These are phyloP conservation scores for Aurelia sp. DNA, from an alignment of 30 jellyfish, hydroid and myxozoan species.

Conservation along the genomic window DNA sequence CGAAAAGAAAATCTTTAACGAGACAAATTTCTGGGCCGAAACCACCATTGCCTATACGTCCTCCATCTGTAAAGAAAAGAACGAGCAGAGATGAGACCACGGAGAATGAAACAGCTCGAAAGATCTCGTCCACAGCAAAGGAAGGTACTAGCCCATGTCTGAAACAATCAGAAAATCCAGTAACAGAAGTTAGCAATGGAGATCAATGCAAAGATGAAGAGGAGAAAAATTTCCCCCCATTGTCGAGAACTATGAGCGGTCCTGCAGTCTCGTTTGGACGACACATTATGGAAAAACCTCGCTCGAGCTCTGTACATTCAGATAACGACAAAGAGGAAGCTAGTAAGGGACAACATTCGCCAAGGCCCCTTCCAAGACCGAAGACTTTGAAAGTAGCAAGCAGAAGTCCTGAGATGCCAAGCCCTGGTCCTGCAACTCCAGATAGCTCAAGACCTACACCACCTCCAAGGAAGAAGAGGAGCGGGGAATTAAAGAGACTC, in stretches of 20 bases:
- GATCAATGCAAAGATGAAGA: background rate
- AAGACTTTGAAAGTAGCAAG: constrained; percentile 5
- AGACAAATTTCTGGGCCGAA: constrained; percentile 29
- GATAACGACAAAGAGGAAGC: constrained; percentile 22
- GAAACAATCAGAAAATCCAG: too few relatives aligned
- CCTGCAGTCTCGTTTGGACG: constrained; percentile 8
- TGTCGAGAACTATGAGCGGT: constrained; percentile 57
- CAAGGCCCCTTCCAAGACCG: constrained; percentile 68
- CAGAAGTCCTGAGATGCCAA: background rate
- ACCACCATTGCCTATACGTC: constrained; percentile 50
- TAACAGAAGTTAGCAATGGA: background rate
- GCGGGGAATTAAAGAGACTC: background rate
- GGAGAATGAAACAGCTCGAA: background rate
- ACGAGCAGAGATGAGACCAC: background rate
- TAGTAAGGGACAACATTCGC: background rate
- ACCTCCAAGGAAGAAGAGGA: constrained; percentile 47
- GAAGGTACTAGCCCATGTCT: too few relatives aligned
- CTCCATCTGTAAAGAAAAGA: constrained; percentile 22
- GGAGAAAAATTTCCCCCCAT: constrained; percentile 7
- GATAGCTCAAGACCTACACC: constrained; percentile 42
- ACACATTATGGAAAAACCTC: constrained; percentile 10
- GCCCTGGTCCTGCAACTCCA: too few relatives aligned
- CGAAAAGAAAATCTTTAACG: constrained; percentile 8
- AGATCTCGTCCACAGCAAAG: background rate
- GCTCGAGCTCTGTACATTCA: constrained; percentile 29